phyloP scores from a whole-genome alignment of 23 tunicate species.

The Trididemnum miniatum region DNA sequence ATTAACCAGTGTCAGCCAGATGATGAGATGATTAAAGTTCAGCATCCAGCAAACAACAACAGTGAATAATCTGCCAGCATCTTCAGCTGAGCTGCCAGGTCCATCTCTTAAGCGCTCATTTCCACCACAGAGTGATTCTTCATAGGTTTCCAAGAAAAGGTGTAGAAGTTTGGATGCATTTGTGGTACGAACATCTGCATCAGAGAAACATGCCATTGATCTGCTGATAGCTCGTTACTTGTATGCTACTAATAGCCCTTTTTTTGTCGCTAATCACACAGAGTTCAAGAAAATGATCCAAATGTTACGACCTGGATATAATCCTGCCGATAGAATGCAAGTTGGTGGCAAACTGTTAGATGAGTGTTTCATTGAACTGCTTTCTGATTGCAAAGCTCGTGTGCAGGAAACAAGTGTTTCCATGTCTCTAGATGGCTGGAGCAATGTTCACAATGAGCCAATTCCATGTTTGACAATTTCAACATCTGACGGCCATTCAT shows the following conservation, averaged over 20 bases:
- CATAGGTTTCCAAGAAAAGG: not conserved
- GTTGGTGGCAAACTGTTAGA: constrained; percentile 8
- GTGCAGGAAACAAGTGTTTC: not conserved
- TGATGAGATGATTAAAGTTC: not conserved
- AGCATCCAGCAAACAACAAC: not conserved
- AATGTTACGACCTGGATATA: constrained; percentile 16
- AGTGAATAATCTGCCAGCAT: not conserved
- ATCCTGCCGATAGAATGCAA: not conserved
- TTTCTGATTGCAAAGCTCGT: not conserved
- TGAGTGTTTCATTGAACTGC: not conserved
- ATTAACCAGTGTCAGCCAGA: not conserved
- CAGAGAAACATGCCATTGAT: not conserved
- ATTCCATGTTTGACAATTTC: not conserved
- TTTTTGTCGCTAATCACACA: not conserved
- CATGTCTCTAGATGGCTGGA: constrained; percentile 13
- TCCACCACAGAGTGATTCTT: not conserved
- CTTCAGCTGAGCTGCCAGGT: constrained; percentile 5
- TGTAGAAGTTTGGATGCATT: not conserved
- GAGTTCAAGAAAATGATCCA: not conserved
- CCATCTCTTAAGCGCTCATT: constrained; percentile 30
- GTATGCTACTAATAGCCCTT: not conserved
- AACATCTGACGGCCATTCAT: not conserved
- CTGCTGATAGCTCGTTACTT: not conserved
- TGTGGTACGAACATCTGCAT: not conserved
- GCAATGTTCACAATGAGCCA: constrained; percentile 15